Evolutionary conservation across 2,797 vertebrate genomes (phyloP), one percentile per base, ranked within the genome.

Genomic region (Psittacula echo): DNA sequence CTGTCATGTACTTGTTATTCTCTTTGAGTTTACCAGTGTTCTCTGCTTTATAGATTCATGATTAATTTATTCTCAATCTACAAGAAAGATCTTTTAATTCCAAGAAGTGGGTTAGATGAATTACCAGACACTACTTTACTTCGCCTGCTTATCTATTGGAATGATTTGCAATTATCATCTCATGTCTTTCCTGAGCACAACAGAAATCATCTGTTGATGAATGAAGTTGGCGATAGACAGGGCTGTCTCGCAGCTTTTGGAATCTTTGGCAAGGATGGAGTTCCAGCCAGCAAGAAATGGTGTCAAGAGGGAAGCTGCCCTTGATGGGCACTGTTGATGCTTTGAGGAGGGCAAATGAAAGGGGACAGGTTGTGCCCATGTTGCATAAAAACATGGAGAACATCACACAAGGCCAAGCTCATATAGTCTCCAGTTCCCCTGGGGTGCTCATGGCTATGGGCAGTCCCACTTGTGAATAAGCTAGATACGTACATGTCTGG

Each of bases 11-110:
- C 86, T 95, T 60, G 30, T 87, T 95, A 97, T 92, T 97, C 91
- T 94, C 81, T 94, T 94, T 84, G 91, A 97, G 91, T 94, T 95
- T 95, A 94, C 86, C 76, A 71, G 70, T 91, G 90, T 94, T 93
- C 84, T 93, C 76, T 93, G 88, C 65, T 96, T 97, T 97, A 95
- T 68, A 91, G 90, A 78, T 64, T 97, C 90, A 97, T 96, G 89
- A 93, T 95, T 96, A 96, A 97, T 97, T 96, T 96, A 97, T 97
- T 89, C 81, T 90, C 75, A 94, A 94, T 96, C 93, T 97, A 89
- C 66, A 94, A 93, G 91, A 85, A 93, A 94, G 50, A 41, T 58
- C 62, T 95, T 93, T 92, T 96, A 95, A 97, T 97, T 96, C 75
- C 84, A 96, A 94, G 91, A 95, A 95, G 88, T 91, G 85, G 94